Base-by-base conservation (phyloP, 1,140 invertebrate genomes). In the Neodiprion fabricii region DNA sequence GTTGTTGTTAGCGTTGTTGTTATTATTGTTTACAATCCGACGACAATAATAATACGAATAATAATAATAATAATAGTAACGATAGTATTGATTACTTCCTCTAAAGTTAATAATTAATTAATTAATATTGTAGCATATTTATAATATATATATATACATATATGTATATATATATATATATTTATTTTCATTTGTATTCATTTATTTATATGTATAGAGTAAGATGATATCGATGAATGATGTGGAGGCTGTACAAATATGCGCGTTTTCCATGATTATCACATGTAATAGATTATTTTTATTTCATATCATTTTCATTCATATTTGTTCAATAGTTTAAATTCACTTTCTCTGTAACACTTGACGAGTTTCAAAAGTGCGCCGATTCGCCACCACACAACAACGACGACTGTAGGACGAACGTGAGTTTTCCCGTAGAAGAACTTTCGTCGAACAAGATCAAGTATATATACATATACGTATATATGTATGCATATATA, bases 201-300 rank as follows among this genome's bases (percentile, higher is more conserved):
- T 40, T 40, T 40, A 40, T 40, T 40, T 40, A 40, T 40, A 40
- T 40, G 28, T 40, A 87, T 88, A 86, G 28, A 40, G 28, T 40
- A 40, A 40, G 28, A 40, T 40, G 28, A 40, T 40, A 87, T 88
- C 81, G 82, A 86, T 87, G 86, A 88, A 88, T 87, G 87, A 88
- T 87, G 86, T 61, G 11, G 85, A 87, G 81, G 86, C 86, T 88
- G 86, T 88, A 88, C 87, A 88, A 81, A 83, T 61, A 88, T 87
- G 86, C 87, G 85, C 87, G 85, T 88, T 88, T 83, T 87, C 82
- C 85, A 88, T 88, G 86, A 88, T 88, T 88, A 88, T 88, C 87
- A 88, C 87, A 88, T 88, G 85, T 87, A 87, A 87, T 87, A 87
- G 85, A 87, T 86, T 86, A 85, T 81, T 85, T 75, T 81, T 81